phyloP scores from a whole-genome alignment of 2,888 invertebrate species.

The Lasioglossum marginatum region DNA sequence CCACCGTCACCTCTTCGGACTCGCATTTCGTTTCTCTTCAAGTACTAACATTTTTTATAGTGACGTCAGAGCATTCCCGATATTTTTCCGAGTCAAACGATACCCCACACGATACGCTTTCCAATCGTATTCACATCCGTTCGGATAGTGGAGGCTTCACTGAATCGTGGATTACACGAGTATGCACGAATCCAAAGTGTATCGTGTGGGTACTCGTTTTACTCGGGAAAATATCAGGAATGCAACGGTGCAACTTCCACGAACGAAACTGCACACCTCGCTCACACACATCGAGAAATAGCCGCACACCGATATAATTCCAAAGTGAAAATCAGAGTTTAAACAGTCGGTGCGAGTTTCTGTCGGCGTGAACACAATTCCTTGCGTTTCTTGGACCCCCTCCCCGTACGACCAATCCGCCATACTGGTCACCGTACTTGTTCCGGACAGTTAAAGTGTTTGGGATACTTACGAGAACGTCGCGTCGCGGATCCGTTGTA shows the following conservation, averaged over 20 bases:
- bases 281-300: neutral
- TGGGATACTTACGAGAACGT: conserved; percentile 26
- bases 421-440: neutral
- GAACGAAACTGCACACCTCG: neutral
- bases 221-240: neutral
- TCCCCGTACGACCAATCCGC: neutral
- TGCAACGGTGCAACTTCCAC: neutral
- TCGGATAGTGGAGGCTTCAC: neutral
- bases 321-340: neutral
- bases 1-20: neutral
- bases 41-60: too few relatives aligned
- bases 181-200: neutral
- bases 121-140: neutral
- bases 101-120: neutral
- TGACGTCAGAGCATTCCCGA: neutral
- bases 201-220: neutral
- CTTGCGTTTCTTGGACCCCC: neutral
- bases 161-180: neutral
- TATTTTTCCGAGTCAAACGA: neutral
- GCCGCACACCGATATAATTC: neutral
- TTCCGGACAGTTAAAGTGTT: neutral
- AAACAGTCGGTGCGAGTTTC: neutral
- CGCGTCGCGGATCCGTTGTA: neutral
- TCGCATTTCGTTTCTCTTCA: neutral
- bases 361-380: neutral